phyloP scores from a whole-genome alignment of 2,888 invertebrate genomes.

The Agrotis segetum region DNA sequence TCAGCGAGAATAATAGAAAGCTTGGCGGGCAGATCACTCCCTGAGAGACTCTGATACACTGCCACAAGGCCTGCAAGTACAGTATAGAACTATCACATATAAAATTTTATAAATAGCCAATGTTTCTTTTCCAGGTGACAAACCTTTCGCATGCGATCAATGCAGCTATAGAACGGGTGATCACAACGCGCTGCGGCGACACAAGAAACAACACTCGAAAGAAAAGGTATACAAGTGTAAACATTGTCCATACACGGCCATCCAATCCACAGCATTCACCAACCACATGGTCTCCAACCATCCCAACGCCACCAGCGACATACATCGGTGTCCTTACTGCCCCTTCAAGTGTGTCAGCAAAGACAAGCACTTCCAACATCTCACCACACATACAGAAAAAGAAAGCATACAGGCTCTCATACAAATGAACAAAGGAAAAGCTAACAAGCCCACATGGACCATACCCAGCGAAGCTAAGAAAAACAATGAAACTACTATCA shows the following conservation, averaged over 20 bases:
- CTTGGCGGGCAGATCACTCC: no score
- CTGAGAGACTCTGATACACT: no score
- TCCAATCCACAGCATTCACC: constrained; percentile 95
- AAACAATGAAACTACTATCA: constrained; percentile 62
- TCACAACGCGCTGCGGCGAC: constrained; percentile 95
- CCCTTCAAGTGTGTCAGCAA: constrained; percentile 92
- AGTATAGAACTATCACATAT: no score
- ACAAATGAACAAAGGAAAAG: constrained; percentile 80
- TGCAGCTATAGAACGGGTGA: constrained; percentile 94
- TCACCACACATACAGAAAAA: constrained; percentile 88
- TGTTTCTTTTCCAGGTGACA: constrained; percentile 90
- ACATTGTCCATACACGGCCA: constrained; percentile 95
- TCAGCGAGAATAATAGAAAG: no score
- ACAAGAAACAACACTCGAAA: constrained; percentile 94
- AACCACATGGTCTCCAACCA: constrained; percentile 95
- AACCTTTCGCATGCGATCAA: constrained; percentile 94
- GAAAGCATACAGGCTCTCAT: constrained; percentile 82
- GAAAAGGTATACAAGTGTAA: constrained; percentile 94
- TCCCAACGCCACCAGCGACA: constrained; percentile 92
- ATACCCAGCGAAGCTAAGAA: constrained; percentile 82
- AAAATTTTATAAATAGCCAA: no score
- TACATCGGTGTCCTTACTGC: constrained; percentile 92
- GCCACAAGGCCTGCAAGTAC: no score
- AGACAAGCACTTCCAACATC: constrained; percentile 91
- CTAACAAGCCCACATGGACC: constrained; percentile 84